Percentiles rank a stretch among this genome's conserved stretches.
Evolutionary conservation across 2,113 vertebrate species (phyloP).

Genomic region (Daubentonia madagascariensis): DNA sequence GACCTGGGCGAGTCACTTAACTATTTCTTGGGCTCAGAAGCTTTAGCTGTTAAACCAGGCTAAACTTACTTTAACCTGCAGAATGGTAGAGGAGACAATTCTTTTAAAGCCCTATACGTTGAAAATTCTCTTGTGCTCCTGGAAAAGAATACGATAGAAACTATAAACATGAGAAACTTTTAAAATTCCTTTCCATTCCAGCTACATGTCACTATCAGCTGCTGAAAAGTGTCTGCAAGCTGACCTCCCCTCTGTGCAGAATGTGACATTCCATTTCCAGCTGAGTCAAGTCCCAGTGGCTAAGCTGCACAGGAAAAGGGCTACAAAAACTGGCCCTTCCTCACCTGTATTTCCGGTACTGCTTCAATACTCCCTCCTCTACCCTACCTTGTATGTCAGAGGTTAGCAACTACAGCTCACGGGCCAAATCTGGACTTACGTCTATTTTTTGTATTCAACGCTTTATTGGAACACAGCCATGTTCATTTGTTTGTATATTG

Average conservation of each 20-base stretch:
- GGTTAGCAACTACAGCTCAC: not conserved
- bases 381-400: not conserved
- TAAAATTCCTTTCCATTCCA: not conserved
- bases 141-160: conserved; percentile 28
- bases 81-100: not conserved
- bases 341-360: not conserved
- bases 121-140: not conserved
- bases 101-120: not conserved
- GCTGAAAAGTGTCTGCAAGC: not conserved
- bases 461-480: not conserved
- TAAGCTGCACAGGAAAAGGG: not conserved
- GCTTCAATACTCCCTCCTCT: not conserved
- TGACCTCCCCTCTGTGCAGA: not conserved
- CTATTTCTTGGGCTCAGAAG: not conserved
- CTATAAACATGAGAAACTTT: not conserved
- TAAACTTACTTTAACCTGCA: not conserved
- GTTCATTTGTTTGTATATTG: not conserved
- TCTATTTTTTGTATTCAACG: not conserved
- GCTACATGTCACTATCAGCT: not conserved
- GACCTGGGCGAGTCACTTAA: not conserved
- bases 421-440: not conserved
- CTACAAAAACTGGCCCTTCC: not conserved
- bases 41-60: not conserved
- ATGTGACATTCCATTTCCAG: rapidly evolving
- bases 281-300: not conserved